These are phyloP conservation scores for Drosophila fuyamai DNA, from an alignment of 1,140 invertebrate species.

Conservation along the genomic window DNA sequence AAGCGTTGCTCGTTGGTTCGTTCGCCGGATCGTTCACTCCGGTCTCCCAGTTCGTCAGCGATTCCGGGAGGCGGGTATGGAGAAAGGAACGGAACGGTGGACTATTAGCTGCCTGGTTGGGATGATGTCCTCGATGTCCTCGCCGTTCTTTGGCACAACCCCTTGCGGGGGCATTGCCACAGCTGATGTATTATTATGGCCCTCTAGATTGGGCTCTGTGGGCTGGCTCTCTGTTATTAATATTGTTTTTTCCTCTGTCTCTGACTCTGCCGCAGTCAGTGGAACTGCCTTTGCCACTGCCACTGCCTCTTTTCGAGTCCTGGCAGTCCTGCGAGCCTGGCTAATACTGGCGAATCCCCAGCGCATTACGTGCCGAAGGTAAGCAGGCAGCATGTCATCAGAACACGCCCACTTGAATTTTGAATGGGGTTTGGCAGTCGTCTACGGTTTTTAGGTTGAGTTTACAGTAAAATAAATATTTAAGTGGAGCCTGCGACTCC, in stretches of 20 bases:
- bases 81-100: not conserved
- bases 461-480: slow-evolving; percentile 82
- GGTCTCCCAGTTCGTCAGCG: slow-evolving; percentile 23
- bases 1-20: slow-evolving; percentile 52
- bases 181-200: slow-evolving; percentile 82
- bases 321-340: slow-evolving; percentile 38
- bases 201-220: slow-evolving; percentile 58
- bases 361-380: slow-evolving; percentile 82
- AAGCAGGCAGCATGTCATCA: slow-evolving; percentile 80
- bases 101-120: slow-evolving; percentile 56
- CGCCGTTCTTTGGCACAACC: slow-evolving; percentile 46
- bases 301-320: not conserved
- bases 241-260: slow-evolving; percentile 65
- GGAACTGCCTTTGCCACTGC: not conserved
- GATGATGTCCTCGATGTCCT: slow-evolving; percentile 59
- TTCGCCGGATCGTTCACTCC: slow-evolving; percentile 34
- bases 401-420: slow-evolving; percentile 80
- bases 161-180: slow-evolving; percentile 78
- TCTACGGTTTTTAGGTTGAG: slow-evolving; percentile 64
- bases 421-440: slow-evolving; percentile 65
- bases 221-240: slow-evolving; percentile 75
- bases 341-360: slow-evolving; percentile 78
- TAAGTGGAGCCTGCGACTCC: slow-evolving; percentile 63
- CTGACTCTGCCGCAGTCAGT: not conserved
- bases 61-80: not conserved